Evolutionary conservation across 2,797 vertebrate species (phyloP), one percentile per base, ranked within the genome.

Genomic region (Ara ararauna): DNA sequence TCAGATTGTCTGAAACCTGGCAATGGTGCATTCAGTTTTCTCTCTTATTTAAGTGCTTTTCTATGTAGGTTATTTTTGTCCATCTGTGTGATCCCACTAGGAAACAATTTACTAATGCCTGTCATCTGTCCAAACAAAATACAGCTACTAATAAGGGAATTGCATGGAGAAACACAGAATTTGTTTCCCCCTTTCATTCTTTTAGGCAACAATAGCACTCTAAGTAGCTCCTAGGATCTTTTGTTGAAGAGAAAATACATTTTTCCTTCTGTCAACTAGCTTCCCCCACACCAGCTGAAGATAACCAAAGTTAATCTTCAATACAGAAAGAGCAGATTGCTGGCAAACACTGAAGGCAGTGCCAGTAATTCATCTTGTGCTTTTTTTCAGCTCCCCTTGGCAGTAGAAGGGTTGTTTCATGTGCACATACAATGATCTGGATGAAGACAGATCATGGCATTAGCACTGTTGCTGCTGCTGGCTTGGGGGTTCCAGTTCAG

Each of bases 181-280:
- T 32, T 36, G 40, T 61, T 94, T 90, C 90, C 58, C 80, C 75
- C 23, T 83, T 70, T 77, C 81, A 77, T 83, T 90, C 70, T 92
- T 68, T 30, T 3, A 18, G 48, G 66, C 34, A 92, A 50, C 53
- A 83, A 62, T 61, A 75, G 27, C 17, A 11, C 21, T 20, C 3
- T 0, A 40, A 95, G 65, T 44, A 93, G 45, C 61, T 77, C 72
- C 23, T 42, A 5, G 58, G 32, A 36, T 29, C 40, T 65, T 87
- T 42, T 47, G 34, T 34, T 71, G 6, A 68, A 85, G 64, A 48
- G 85, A 34, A 40, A 56, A 66, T 23, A 29, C 3, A 1, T 85
- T 61, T 77, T 85, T 74, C 54, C 36, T 40, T 34, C 72, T 80
- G 68, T 30, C 72, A 73, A 5, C 30, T 14, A 13, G 7, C 64